Evolutionary conservation across 1,140 invertebrate species (phyloP), one percentile per base, ranked within the genome.

Genomic region (Euura saliciscinereae): DNA sequence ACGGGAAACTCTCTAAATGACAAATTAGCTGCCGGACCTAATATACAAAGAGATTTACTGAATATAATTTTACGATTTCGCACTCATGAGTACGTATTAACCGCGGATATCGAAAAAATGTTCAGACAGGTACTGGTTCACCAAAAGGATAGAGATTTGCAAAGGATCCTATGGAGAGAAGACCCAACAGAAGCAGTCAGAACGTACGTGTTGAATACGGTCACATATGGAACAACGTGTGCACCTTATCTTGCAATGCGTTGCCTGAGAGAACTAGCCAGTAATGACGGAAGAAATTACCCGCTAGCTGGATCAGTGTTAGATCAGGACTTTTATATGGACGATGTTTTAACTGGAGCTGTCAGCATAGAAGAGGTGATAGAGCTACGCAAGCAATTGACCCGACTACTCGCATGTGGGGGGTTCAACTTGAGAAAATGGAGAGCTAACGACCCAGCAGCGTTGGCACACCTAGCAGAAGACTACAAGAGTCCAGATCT

Each of bases 151-250:
- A 28, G 45, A 11, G 65, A 78, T 46, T 76, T 76, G 44, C 83
- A 85, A 74, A 51, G 79, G 6, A 84, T 85, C 43, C 10, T 84
- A 2, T 85, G 84, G 80, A 42, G 78, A 64, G 10, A 65, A 2
- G 6, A 44, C n/a, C 70, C 51, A 0, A 43, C 67, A 11, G 44
- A 80, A 43, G 44, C 73, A 0, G 67, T 85, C 6, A 44, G 51
- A 44, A 74, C 70, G 11, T 88, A 66, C 77, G 70, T 70, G 44
- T 67, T 88, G 3, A 78, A 70, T 5, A 87, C 81, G 2, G 79
- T 87, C 2, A 87, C 85, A 0, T 88, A 84, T 73, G 85, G 86
- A 2, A 82, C 80, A 68, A 46, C 76, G 2, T 74, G 73, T 8
- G 78, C 80, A 8, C 74, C 83, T 0, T 87, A 77, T 75, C 71